Conservation (phyloP, 1,140 invertebrate species). For the Cyclargus thomasi region DNA sequence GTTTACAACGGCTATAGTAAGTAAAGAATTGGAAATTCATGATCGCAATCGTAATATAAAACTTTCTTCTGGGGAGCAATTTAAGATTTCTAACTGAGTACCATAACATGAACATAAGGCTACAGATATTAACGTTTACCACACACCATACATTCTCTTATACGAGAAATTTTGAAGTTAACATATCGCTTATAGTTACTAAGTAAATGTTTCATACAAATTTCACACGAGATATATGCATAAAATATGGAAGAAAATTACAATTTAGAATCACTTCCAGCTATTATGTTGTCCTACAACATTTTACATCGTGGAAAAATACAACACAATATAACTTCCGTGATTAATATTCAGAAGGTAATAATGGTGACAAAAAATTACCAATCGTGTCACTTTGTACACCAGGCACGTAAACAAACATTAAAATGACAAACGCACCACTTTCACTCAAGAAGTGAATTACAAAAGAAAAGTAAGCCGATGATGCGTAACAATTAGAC, state of each 20-base stretch:
- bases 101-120: neutral
- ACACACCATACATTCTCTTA: no score
- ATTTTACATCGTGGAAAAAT: constrained; percentile 12
- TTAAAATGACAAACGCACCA: constrained; percentile 15
- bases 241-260: neutral
- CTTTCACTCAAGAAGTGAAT: constrained; percentile 12
- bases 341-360: constrained; percentile 11
- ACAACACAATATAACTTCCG: constrained; percentile 9
- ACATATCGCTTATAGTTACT: neutral
- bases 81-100: neutral
- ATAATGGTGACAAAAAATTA: constrained; percentile 13
- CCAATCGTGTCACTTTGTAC: constrained; percentile 7
- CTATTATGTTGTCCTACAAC: constrained; percentile 1
- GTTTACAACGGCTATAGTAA: neutral
- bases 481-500: constrained; percentile 10
- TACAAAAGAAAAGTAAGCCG: constrained; percentile 7
- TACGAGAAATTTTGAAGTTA: neutral
- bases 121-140: neutral
- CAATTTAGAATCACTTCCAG: neutral
- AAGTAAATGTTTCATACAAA: neutral
- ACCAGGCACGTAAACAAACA: constrained; percentile 2
- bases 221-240: neutral
- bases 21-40: neutral
- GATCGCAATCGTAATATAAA: neutral
- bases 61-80: neutral